Percentiles rank a stretch among this genome's conserved stretches.
phyloP scores from a whole-genome alignment of 2,797 vertebrate species.

The Microcaecilia unicolor region DNA sequence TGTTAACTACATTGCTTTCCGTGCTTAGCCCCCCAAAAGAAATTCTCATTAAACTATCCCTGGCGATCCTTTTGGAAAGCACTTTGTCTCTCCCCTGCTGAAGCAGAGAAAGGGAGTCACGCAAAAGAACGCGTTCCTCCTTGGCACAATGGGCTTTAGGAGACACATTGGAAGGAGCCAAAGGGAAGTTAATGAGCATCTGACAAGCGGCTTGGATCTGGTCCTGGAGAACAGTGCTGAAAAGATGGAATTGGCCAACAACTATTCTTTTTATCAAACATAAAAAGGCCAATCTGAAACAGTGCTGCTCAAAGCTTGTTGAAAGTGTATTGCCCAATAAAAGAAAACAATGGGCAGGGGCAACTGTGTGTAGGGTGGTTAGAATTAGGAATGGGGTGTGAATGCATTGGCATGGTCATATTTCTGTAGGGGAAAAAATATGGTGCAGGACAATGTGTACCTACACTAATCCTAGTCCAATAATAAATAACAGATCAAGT shows the following conservation, averaged over 20 bases:
- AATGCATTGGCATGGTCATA: constrained; percentile 9
- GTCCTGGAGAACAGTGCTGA: constrained; percentile 77
- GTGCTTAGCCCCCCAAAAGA: constrained; percentile 93
- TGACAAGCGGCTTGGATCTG: constrained; percentile 78
- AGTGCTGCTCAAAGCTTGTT: constrained; percentile 69
- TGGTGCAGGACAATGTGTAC: background rate
- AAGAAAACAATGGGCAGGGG: constrained; percentile 41
- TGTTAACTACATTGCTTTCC: constrained; percentile 98
- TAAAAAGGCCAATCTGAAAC: constrained; percentile 79
- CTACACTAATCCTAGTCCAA: constrained; percentile 1
- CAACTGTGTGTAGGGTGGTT: constrained; percentile 5
- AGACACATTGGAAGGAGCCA: constrained; percentile 79
- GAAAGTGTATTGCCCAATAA: constrained; percentile 48
- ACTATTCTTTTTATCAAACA: constrained; percentile 77
- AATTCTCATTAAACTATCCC: constrained; percentile 98
- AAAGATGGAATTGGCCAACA: constrained; percentile 72
- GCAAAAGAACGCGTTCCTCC: constrained; percentile 78
- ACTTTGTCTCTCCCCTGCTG: constrained; percentile 79
- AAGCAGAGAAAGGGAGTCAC: constrained; percentile 68
- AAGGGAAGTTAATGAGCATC: constrained; percentile 94
- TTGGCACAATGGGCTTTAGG: constrained; percentile 85
- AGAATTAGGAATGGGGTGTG: background rate
- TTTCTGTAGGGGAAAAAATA: constrained; percentile 3
- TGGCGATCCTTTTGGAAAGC: constrained; percentile 78
- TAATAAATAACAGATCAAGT: background rate